A percentile compares a stretch with the other conserved stretches of the same genome.
Evolutionary conservation across 2,888 invertebrate genomes (phyloP).

Genomic region (Venustoraphidia nigricollis): DNA sequence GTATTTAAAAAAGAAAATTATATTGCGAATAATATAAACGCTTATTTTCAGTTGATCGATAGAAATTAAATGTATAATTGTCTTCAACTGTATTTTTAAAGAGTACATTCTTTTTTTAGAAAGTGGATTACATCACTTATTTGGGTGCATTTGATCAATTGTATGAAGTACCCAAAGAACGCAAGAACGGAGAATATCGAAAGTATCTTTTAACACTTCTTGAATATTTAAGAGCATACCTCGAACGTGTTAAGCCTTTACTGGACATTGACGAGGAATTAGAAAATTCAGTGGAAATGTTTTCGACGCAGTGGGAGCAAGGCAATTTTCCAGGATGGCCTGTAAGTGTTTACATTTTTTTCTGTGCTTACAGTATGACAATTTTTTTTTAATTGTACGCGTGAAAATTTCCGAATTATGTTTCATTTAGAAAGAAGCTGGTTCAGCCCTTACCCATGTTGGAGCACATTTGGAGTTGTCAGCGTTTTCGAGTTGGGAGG

Average conservation of each 20-base stretch:
- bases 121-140: slow-evolving; percentile 93
- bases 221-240: slow-evolving; percentile 73
- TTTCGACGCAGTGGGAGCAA: slow-evolving; percentile 73
- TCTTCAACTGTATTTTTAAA: neutral
- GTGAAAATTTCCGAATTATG: slow-evolving; percentile 4
- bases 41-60: too few relatives aligned
- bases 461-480: slow-evolving; percentile 97
- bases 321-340: slow-evolving; percentile 94
- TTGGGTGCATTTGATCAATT: slow-evolving; percentile 87
- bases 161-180: slow-evolving; percentile 84
- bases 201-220: slow-evolving; percentile 72
- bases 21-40: too few relatives aligned
- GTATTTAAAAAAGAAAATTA: slow-evolving; percentile 7
- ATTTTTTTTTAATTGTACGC: slow-evolving; percentile 6
- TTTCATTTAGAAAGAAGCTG: slow-evolving; percentile 65
- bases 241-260: slow-evolving; percentile 71
- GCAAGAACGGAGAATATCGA: slow-evolving; percentile 75
- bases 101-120: slow-evolving; percentile 28
- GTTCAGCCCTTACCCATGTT: slow-evolving; percentile 81
- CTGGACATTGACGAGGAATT: slow-evolving; percentile 68
- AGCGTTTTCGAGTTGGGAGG: slow-evolving; percentile 93
- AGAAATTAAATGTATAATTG: neutral
- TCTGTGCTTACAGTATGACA: slow-evolving; percentile 1
- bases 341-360: slow-evolving; percentile 27
- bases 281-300: slow-evolving; percentile 61